These are phyloP conservation scores for Drosophila maculinotata DNA, from an alignment of 2,888 invertebrate genomes.

Conservation along the genomic window DNA sequence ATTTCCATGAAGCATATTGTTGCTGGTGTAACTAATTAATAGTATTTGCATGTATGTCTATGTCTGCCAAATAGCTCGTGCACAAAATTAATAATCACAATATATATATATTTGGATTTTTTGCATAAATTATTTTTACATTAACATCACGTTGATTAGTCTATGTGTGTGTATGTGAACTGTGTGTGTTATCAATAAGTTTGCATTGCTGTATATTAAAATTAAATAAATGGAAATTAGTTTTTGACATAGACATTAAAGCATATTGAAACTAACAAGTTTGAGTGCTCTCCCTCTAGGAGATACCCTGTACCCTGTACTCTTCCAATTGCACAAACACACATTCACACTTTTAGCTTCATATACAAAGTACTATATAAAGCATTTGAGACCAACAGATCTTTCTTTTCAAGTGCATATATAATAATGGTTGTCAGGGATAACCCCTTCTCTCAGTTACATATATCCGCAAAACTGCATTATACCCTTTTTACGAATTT, in stretches of 20 bases:
- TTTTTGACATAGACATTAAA: no score
- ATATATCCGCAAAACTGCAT: not conserved
- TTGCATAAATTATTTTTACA: slow-evolving; percentile 31
- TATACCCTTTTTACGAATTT: not conserved
- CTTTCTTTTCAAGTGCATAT: no score
- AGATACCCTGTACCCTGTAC: no score
- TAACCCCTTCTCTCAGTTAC: no score
- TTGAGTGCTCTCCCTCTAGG: no score
- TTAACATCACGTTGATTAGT: no score
- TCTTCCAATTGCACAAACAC: no score
- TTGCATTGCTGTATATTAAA: slow-evolving; percentile 8
- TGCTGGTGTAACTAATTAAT: slow-evolving; percentile 47
- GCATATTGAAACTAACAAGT: no score
- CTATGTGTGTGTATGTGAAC: not conserved
- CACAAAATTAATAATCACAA: slow-evolving; percentile 19
- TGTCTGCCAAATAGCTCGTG: slow-evolving; percentile 10
- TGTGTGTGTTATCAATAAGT: not conserved
- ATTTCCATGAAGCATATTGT: slow-evolving; percentile 23
- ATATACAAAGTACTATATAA: no score
- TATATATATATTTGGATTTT: slow-evolving; percentile 10
- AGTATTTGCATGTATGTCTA: slow-evolving; percentile 23
- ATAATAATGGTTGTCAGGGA: no score
- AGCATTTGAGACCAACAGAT: no score
- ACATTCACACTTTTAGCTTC: no score
- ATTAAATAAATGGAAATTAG: slow-evolving; percentile 8